Conservation (phyloP, 2,888 invertebrate genomes). For the Zaprionus lineosus region DNA sequence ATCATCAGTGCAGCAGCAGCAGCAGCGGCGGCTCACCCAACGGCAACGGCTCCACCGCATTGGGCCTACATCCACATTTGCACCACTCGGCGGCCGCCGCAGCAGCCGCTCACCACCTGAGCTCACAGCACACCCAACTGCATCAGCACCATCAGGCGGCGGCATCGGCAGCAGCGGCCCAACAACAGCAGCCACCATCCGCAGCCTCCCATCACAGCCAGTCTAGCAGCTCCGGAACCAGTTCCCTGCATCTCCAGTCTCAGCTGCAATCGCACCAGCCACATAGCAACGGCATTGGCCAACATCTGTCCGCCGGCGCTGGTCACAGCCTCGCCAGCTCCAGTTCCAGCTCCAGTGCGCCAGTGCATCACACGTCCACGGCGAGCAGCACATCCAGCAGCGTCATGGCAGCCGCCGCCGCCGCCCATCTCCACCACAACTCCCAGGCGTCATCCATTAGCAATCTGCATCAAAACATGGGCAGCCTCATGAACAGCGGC, state of each 20-base stretch:
- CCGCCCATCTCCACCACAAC: constrained; percentile 80
- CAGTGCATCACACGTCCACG: constrained; percentile 66
- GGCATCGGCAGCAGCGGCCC: constrained; percentile 38
- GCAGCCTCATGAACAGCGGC: constrained; percentile 82
- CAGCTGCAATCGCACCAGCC: constrained; percentile 59
- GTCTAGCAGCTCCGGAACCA: constrained; percentile 38
- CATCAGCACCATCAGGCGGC: constrained; percentile 63
- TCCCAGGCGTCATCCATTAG: constrained; percentile 82
- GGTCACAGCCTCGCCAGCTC: constrained; percentile 42
- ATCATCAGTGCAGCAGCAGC: constrained; percentile 73
- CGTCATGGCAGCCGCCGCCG: constrained; percentile 80
- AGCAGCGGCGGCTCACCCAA: constrained; percentile 68
- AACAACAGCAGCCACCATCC: constrained; percentile 50
- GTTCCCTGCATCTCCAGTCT: constrained; percentile 51
- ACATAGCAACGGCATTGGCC: constrained; percentile 66
- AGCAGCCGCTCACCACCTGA: constrained; percentile 53
- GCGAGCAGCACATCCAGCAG: constrained; percentile 71
- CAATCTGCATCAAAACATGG: constrained; percentile 83
- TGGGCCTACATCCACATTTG: constrained; percentile 55
- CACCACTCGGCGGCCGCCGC: constrained; percentile 60
- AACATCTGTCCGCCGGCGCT: constrained; percentile 40
- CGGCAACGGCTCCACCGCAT: constrained; percentile 48
- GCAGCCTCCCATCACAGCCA: constrained; percentile 56
- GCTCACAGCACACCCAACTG: constrained; percentile 55
- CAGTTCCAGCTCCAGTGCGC: constrained; percentile 43